Percentiles rank a stretch among this genome's conserved stretches.
These are phyloP conservation scores for Triplophysa yarkandensis DNA, from an alignment of 2,797 vertebrate species.

Conservation along the genomic window DNA sequence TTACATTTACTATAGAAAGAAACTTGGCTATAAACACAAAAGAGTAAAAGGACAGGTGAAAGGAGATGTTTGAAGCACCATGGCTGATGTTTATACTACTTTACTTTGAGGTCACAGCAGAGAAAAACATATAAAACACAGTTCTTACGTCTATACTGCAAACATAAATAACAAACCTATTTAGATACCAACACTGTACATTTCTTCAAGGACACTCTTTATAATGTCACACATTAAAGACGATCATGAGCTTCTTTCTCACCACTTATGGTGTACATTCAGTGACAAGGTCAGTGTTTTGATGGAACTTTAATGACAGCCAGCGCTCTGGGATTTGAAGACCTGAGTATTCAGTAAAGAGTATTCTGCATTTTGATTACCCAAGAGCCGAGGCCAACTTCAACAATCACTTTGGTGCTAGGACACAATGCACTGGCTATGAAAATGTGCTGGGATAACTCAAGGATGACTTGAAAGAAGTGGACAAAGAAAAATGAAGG, in stretches of 20 bases:
- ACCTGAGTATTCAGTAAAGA: conserved; percentile 40
- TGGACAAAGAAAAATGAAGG: conserved; percentile 37
- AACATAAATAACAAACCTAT: conserved; percentile 33
- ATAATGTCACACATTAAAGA: conserved; percentile 35
- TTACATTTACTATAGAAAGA: no score
- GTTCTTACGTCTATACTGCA: conserved; percentile 19
- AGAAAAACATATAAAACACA: conserved; percentile 24
- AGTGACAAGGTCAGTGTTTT: conserved; percentile 40
- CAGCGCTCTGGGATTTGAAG: conserved; percentile 30
- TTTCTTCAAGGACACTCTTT: conserved; percentile 50
- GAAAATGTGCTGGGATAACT: conserved; percentile 7
- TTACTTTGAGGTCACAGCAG: conserved; percentile 45
- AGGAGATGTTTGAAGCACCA: conserved; percentile 23
- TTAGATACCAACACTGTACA: conserved; percentile 20
- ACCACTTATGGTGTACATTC: conserved; percentile 39
- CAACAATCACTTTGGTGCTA: conserved; percentile 36
- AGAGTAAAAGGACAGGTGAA: background rate
- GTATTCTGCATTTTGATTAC: conserved; percentile 44
- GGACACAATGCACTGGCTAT: conserved; percentile 14
- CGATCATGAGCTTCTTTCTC: conserved; percentile 19
- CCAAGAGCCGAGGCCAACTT: conserved; percentile 30
- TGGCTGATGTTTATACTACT: conserved; percentile 26
- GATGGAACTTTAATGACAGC: conserved; percentile 48
- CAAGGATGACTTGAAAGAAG: conserved; percentile 39
- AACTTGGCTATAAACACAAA: no score